Conservation (phyloP, 2,113 vertebrate species). For the Lynx canadensis region DNA sequence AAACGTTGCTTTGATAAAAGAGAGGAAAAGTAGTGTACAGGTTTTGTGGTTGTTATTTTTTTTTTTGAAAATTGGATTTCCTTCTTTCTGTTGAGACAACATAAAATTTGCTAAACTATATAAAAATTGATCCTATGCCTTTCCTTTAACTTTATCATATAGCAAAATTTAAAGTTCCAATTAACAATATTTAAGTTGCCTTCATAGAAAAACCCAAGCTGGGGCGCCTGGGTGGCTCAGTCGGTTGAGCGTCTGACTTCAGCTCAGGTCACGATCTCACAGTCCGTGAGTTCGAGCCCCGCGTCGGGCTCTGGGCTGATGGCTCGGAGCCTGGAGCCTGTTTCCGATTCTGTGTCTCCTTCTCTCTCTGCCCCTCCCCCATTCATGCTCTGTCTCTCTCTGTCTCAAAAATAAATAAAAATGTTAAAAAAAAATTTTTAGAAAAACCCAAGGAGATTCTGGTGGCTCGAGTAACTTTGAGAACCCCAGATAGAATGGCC, state of each 20-base stretch:
- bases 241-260: too few species aligned
- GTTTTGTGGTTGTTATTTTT: not conserved
- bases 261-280: too few species aligned
- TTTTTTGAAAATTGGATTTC: conserved; percentile 31
- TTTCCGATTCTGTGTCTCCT: too few species aligned
- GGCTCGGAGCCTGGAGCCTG: too few species aligned
- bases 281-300: too few species aligned
- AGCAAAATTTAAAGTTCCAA: conserved; percentile 54
- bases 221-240: too few species aligned
- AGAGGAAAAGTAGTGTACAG: not conserved
- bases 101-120: conserved; percentile 30
- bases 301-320: too few species aligned
- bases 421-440: not conserved
- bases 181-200: conserved; percentile 45
- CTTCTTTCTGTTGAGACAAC: conserved; percentile 6
- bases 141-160: not conserved
- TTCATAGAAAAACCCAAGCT: conserved; percentile 33
- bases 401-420: too few species aligned
- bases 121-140: not conserved
- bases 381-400: too few species aligned
- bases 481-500: conserved; percentile 44
- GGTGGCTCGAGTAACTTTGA: conserved; percentile 41
- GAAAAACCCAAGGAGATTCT: conserved; percentile 37
- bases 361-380: too few species aligned
- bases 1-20: conserved; percentile 2